These are phyloP conservation scores for Rhopalosiphum nymphaeae DNA, from an alignment of 2,888 invertebrate genomes.

Conservation along the genomic window DNA sequence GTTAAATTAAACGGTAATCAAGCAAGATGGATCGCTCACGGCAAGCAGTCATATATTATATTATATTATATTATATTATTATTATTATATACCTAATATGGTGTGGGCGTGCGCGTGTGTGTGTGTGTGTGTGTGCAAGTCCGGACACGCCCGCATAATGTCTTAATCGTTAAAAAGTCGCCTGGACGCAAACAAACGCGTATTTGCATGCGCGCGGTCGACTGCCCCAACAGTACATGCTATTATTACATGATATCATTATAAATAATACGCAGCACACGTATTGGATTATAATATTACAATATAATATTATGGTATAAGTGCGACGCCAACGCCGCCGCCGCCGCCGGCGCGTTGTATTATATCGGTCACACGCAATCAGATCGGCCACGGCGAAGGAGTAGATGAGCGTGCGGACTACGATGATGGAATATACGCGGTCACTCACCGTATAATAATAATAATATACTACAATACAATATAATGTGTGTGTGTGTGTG, in stretches of 20 bases:
- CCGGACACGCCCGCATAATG: conserved; percentile 53
- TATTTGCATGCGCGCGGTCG: background rate
- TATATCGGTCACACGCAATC: conserved; percentile 29
- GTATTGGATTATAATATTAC: background rate
- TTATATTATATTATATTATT: background rate
- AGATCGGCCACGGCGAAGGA: background rate
- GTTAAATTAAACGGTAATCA: conserved; percentile 58
- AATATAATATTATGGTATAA: background rate
- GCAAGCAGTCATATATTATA: background rate
- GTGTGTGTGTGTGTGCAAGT: background rate
- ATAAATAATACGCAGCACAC: background rate
- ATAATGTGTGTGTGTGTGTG: background rate
- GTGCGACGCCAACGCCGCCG: background rate
- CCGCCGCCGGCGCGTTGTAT: background rate
- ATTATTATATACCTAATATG: no score
- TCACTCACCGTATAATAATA: conserved; percentile 8
- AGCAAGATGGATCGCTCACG: conserved; percentile 42
- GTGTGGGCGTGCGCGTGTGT: background rate
- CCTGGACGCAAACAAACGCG: conserved; percentile 22
- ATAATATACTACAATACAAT: background rate
- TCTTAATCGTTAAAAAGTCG: conserved; percentile 61
- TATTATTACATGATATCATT: background rate
- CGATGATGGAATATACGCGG: conserved; percentile 2
- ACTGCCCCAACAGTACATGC: background rate
- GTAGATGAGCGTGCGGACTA: background rate